Evolutionary conservation across 2,113 vertebrate genomes (phyloP).

Genomic region (Nanorana parkeri): DNA sequence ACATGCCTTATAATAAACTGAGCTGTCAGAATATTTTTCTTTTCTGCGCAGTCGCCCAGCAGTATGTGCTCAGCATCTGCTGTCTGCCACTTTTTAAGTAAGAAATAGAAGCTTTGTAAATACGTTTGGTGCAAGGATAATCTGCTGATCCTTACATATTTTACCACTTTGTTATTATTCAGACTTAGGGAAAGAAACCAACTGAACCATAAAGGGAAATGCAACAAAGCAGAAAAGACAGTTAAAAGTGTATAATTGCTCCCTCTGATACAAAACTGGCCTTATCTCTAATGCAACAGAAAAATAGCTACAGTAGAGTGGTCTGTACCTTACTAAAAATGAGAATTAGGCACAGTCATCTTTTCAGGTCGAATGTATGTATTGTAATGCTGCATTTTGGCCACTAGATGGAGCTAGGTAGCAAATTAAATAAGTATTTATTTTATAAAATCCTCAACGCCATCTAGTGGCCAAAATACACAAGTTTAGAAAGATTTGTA

Average conservation of each 20-base stretch:
- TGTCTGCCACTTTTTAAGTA: slow-evolving; percentile 39
- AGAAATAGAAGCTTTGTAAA: slow-evolving; percentile 27
- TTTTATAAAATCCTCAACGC: too few species aligned
- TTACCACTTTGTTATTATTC: slow-evolving; percentile 46
- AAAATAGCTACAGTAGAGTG: too few species aligned
- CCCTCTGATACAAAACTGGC: background rate
- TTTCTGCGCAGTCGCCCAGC: background rate
- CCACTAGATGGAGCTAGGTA: too few species aligned
- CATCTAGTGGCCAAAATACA: too few species aligned
- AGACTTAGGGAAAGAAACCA: slow-evolving; percentile 41
- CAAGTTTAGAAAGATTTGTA: too few species aligned
- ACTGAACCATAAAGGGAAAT: slow-evolving; percentile 9
- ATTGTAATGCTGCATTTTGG: too few species aligned
- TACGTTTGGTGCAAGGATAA: slow-evolving; percentile 30
- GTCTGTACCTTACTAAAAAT: too few species aligned
- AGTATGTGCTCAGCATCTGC: slow-evolving; percentile 19
- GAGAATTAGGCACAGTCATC: too few species aligned
- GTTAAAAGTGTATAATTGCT: slow-evolving; percentile 37
- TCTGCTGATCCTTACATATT: slow-evolving; percentile 50
- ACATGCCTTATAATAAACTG: background rate
- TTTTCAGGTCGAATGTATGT: too few species aligned
- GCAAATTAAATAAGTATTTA: too few species aligned
- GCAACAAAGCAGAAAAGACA: background rate
- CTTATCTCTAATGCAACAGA: too few species aligned
- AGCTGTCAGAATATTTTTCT: background rate